phyloP scores from a whole-genome alignment of 2,113 vertebrate species.

The Oryzias javanicus region DNA sequence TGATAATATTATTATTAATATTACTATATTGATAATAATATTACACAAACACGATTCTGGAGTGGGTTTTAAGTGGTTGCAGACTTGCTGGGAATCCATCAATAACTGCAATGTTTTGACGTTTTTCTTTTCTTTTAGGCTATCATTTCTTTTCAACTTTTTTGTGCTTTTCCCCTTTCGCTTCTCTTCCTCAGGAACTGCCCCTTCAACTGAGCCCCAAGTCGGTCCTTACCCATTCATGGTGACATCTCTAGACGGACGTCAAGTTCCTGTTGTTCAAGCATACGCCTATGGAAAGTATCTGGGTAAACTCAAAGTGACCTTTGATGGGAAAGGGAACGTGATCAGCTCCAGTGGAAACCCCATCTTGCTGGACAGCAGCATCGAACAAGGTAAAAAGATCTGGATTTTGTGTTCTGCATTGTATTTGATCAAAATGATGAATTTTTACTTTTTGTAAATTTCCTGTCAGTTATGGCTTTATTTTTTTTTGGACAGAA shows the following conservation, averaged over 20 bases:
- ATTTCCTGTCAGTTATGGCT: neutral
- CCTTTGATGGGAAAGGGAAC: slow-evolving; percentile 82
- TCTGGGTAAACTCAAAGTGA: slow-evolving; percentile 85
- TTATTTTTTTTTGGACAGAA: neutral
- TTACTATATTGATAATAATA: no score
- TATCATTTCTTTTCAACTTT: neutral
- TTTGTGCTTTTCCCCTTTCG: no score
- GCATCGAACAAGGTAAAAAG: slow-evolving; percentile 80
- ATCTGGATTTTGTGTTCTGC: neutral
- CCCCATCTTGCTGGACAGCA: slow-evolving; percentile 86
- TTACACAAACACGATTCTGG: no score
- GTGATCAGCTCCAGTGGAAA: slow-evolving; percentile 84
- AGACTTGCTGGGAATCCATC: no score
- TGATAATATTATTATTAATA: no score
- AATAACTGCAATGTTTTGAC: no score
- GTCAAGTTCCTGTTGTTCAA: slow-evolving; percentile 88
- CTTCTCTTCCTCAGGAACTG: slow-evolving; percentile 64
- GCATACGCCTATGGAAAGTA: slow-evolving; percentile 96
- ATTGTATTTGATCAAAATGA: neutral
- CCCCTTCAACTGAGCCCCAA: slow-evolving; percentile 81
- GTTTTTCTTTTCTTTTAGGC: neutral
- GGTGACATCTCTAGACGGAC: slow-evolving; percentile 80
- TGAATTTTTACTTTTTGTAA: neutral
- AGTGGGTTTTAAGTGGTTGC: no score
- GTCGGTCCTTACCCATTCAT: slow-evolving; percentile 84